Percentiles rank a stretch among this genome's conserved stretches.
These are phyloP conservation scores for Ochotona princeps DNA, from an alignment of 2,113 vertebrate species.

Conservation along the genomic window DNA sequence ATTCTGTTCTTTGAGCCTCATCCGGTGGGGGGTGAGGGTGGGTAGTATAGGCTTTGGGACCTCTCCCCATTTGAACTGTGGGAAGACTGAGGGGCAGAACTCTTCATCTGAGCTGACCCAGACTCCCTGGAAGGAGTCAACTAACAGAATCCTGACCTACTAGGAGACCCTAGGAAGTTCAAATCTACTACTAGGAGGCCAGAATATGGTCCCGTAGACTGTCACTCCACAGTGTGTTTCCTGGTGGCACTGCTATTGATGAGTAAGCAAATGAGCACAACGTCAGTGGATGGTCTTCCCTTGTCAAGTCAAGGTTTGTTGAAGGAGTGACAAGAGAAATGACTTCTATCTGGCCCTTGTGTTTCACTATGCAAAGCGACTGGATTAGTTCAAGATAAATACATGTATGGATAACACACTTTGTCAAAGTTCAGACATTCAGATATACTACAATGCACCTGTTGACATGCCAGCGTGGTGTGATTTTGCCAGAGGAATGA, in stretches of 20 bases:
- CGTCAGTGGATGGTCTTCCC: neutral
- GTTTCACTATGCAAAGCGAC: neutral
- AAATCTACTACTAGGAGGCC: neutral
- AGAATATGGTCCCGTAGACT: conserved; percentile 27
- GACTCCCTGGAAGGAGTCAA: neutral
- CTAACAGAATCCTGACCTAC: neutral
- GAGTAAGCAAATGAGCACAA: neutral
- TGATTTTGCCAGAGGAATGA: neutral
- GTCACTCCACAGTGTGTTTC: conserved; percentile 12
- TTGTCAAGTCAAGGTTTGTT: neutral
- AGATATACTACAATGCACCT: fast-evolving
- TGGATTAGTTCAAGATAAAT: neutral
- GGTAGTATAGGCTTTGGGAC: neutral
- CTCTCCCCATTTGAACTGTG: neutral
- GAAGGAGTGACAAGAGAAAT: neutral
- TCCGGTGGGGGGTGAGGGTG: neutral
- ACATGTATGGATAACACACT: fast-evolving
- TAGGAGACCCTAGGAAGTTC: neutral
- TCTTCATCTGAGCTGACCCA: neutral
- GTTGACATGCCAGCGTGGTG: fast-evolving
- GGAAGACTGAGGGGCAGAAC: neutral
- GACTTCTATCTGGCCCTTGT: neutral
- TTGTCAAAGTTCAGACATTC: neutral
- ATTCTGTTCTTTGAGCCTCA: fast-evolving
- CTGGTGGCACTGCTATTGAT: neutral